Evolutionary conservation across 2,888 invertebrate species (phyloP), one percentile per base, ranked within the genome.

Genomic region (Laothoe populi): DNA sequence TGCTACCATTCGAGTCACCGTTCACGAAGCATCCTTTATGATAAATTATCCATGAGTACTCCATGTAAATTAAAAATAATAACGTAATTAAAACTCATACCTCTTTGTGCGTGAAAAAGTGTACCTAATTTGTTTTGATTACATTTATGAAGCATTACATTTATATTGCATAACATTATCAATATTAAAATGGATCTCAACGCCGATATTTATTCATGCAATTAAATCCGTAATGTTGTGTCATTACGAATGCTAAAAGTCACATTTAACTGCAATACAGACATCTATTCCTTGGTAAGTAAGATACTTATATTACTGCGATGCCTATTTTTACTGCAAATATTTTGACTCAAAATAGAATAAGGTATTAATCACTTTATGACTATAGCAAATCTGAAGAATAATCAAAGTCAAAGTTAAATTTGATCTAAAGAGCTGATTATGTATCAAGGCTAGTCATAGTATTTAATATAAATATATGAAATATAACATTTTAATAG

Each of bases 31-130:
- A 78, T 81, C 78, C 76, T 79, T 85, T 84, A 87, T 86, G 89
- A 90, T 86, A 89, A 83, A 88, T 84, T 78, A 81, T 81, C 78
- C 81, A 79, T 75, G 78, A 77, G 78, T 81, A 74, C 74, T 72
- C 16, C 35, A 78, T 74, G 82, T 82, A 80, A 88, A 91, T 92
- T 89, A 88, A 88, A 88, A 89, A 80, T 90, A 89, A 91, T 91
- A 83, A 82, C 79, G 80, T 86, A 89, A 90, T 91, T 90, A 87
- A 91, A 88, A 82, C 79, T 84, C 82, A 86, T 79, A 76, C 81
- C 81, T 81, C 77, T 76, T 73, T 74, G 73, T 78, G 77, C 78
- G 75, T 78, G 74, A 81, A 79, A 77, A 76, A 77, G 79, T 77
- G 72, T 72, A 71, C 71, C 62, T 69, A 77, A 76, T 81, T 77